Evolutionary conservation across 2,797 vertebrate species (phyloP), one percentile per base, ranked within the genome.

Genomic region (Chelonia mydas): DNA sequence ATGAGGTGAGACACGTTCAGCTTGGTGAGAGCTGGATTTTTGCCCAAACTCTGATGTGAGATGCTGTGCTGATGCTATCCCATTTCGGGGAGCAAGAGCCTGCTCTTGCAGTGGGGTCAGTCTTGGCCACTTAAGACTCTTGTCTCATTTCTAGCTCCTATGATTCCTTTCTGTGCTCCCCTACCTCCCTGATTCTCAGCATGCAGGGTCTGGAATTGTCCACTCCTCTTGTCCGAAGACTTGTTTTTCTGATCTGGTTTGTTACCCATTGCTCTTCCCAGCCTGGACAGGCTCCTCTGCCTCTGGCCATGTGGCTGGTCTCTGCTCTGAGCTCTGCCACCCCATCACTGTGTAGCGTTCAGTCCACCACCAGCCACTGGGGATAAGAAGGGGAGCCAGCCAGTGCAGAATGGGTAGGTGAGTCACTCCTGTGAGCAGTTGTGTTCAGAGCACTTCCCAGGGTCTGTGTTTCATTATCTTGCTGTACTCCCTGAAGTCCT

Each of bases 401-500:
- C 81, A 10, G 83, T 31, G 0, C 16, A 2, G 83, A 68, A 7
- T 2, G 31, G 72, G 84, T 3, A 31, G 90, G 93, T 96, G 97
- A 96, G 93, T 95, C 95, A 97, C 87, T 8, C 1, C 86, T 1
- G 79, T 1, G 25, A 83, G 90, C 87, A 41, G 72, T 45, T 3
- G 85, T 33, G n/a, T 77, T 37, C 65, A 45, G 5, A 77, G 78
- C 37, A 45, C 88, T 74, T 5, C 76, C 76, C 59, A 1, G 0
- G 11, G 94, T 2, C 89, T 61, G 92, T 28, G 90, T 27, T 94
- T 96, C 96, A 79, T 16, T 50, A 0, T 89, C 92, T 76, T 1
- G 91, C 94, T 90, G 33, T 89, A 94, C 93, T 97, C 93, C 94
- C 95, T 2, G 11, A 72, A 72, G 65, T 41, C 65, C 65, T 41